A percentile compares a stretch with the other conserved stretches of the same genome.
Evolutionary conservation across 2,113 vertebrate genomes (phyloP).

Genomic region (Micromys minutus): DNA sequence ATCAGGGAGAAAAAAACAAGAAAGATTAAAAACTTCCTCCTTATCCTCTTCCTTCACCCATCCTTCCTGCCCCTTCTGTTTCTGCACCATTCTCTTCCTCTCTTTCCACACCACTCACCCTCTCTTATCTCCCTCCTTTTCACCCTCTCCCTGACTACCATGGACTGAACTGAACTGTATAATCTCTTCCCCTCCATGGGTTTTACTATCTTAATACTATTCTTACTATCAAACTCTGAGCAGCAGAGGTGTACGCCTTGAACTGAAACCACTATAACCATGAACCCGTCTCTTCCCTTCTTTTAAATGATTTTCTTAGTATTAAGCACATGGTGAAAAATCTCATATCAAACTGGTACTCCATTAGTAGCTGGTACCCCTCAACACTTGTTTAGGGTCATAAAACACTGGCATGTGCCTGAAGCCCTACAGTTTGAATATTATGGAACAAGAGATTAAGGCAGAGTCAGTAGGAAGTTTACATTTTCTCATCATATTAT

Average conservation of each 20-base stretch:
- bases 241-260: not conserved
- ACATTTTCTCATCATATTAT: not conserved
- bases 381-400: not conserved
- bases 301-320: not conserved
- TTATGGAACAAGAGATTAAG: not conserved
- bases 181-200: not conserved
- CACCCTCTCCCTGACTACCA: not conserved
- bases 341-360: not conserved
- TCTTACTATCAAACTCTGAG: not conserved
- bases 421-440: not conserved
- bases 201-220: no score
- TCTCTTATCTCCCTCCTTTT: no score
- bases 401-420: not conserved
- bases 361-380: not conserved
- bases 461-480: not conserved
- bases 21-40: not conserved
- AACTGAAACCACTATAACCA: not conserved
- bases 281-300: not conserved
- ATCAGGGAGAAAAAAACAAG: not conserved
- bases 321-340: not conserved
- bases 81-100: no score
- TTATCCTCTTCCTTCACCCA: not conserved
- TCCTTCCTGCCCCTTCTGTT: not conserved
- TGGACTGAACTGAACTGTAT: not conserved
- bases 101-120: not conserved